Percentiles rank a stretch among this genome's conserved stretches.
Conservation (phyloP, 2,888 invertebrate species). For the Azorinus chamasolen region DNA sequence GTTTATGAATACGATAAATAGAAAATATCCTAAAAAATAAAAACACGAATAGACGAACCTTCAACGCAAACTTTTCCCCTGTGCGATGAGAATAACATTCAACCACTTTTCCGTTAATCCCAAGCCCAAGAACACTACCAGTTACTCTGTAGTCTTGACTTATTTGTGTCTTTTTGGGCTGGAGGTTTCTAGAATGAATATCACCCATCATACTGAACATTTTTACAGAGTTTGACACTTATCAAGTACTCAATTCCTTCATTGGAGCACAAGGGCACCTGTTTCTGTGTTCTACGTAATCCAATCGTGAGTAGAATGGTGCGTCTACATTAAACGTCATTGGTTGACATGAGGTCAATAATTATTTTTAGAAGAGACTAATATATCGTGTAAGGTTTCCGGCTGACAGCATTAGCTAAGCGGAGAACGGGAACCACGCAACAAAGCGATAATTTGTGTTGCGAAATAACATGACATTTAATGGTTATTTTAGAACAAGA, state of each 20-base stretch:
- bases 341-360: slow-evolving; percentile 45
- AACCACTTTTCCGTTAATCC: slow-evolving; percentile 99
- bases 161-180: slow-evolving; percentile 92
- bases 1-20: too few relatives aligned
- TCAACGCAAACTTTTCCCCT: slow-evolving; percentile 95
- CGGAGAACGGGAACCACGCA: too few relatives aligned
- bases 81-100: slow-evolving; percentile 94
- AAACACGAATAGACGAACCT: slow-evolving; percentile 88
- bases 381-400: too few relatives aligned
- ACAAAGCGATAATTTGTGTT: too few relatives aligned
- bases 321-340: slow-evolving; percentile 37
- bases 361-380: slow-evolving; percentile 36
- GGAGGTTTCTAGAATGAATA: slow-evolving; percentile 68
- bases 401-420: too few relatives aligned
- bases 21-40: too few relatives aligned
- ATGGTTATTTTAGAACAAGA: too few relatives aligned
- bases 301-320: slow-evolving; percentile 27
- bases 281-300: slow-evolving; percentile 57
- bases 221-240: slow-evolving; percentile 22
- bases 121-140: slow-evolving; percentile 96
- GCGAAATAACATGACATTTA: too few relatives aligned
- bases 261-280: slow-evolving; percentile 39
- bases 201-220: slow-evolving; percentile 77
- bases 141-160: slow-evolving; percentile 97
- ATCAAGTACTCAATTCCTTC: slow-evolving; percentile 10